phyloP scores from a whole-genome alignment of 1,140 invertebrate species.

The Drosophila gunungcola region DNA sequence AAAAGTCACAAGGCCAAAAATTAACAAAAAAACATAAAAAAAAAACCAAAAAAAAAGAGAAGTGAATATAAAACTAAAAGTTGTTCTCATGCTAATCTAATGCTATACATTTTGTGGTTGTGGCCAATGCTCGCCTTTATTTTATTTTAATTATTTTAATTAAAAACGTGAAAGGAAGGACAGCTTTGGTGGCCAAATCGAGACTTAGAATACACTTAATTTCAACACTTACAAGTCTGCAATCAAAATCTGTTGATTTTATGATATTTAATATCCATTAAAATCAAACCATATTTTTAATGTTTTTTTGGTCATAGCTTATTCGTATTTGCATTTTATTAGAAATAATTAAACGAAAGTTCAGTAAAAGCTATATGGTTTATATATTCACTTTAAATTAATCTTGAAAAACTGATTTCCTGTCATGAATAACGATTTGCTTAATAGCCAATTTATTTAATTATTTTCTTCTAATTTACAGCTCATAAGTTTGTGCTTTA shows the following conservation, averaged over 20 bases:
- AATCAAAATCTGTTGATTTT: neutral
- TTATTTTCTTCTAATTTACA: too few species aligned
- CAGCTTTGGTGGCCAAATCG: constrained; percentile 12
- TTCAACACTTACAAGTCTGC: neutral
- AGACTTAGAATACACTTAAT: constrained; percentile 33
- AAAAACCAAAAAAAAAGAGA: constrained; percentile 30
- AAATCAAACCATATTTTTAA: neutral
- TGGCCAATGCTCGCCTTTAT: constrained; percentile 68
- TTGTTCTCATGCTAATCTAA: constrained; percentile 74
- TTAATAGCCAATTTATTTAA: too few species aligned
- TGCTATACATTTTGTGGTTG: constrained; percentile 45
- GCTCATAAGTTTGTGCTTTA: too few species aligned
- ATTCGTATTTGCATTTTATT: too few species aligned
- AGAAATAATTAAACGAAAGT: too few species aligned
- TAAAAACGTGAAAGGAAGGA: constrained; percentile 59
- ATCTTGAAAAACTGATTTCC: too few species aligned
- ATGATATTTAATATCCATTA: constrained; percentile 22
- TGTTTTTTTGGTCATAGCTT: neutral
- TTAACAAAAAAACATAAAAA: constrained; percentile 11
- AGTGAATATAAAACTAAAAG: constrained; percentile 65
- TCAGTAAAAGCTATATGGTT: too few species aligned
- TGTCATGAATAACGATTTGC: too few species aligned
- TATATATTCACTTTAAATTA: too few species aligned
- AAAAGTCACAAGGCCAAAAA: too few species aligned
- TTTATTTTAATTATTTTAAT: constrained; percentile 79